These are phyloP conservation scores for Sceloporus undulatus DNA, from an alignment of 2,113 vertebrate genomes.

Conservation along the genomic window DNA sequence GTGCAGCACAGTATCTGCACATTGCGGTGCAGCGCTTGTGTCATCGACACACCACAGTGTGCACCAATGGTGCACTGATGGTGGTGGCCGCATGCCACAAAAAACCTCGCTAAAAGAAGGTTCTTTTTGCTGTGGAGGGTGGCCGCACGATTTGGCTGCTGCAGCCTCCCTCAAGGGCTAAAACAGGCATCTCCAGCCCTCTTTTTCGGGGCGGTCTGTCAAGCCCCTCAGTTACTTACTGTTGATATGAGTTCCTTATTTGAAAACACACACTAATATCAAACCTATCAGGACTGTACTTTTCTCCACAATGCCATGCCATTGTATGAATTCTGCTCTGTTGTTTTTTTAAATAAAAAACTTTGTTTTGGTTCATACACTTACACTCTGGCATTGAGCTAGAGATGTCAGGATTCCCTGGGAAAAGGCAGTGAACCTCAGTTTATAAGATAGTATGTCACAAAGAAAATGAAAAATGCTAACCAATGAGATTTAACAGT, in stretches of 20 bases:
- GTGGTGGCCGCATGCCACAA: too few relatives aligned
- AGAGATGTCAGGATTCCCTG: background rate
- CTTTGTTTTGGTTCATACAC: background rate
- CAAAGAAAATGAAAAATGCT: background rate
- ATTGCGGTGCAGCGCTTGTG: too few relatives aligned
- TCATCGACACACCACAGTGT: too few relatives aligned
- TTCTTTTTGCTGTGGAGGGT: too few relatives aligned
- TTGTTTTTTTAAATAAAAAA: background rate
- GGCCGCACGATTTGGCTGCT: too few relatives aligned
- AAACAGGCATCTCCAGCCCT: too few relatives aligned
- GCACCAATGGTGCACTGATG: too few relatives aligned
- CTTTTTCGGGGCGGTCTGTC: too few relatives aligned
- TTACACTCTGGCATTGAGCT: background rate
- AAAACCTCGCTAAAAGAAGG: too few relatives aligned
- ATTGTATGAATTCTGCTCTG: background rate
- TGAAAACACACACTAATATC: background rate
- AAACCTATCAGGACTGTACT: background rate
- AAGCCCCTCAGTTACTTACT: background rate
- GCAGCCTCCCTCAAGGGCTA: too few relatives aligned
- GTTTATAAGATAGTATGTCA: background rate
- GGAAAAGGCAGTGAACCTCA: background rate
- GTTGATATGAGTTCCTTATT: background rate
- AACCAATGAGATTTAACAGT: background rate
- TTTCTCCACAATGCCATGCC: background rate
- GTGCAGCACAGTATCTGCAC: too few relatives aligned